A percentile compares a stretch with the other conserved stretches of the same genome.
Evolutionary conservation across 2,113 vertebrate species (phyloP).

Genomic region (Laticauda colubrina): DNA sequence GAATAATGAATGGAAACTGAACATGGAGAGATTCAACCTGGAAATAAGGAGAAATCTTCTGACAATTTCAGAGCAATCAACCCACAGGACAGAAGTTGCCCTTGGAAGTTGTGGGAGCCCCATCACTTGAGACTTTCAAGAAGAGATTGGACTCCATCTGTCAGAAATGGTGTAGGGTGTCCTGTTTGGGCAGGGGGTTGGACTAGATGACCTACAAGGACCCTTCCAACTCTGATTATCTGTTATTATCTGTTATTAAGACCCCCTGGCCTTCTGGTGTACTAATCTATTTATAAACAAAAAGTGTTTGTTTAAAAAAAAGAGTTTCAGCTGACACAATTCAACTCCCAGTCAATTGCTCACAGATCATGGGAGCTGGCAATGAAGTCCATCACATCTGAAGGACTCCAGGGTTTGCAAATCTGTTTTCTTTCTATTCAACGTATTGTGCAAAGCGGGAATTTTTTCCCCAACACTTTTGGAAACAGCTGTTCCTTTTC

Average conservation of each 20-base stretch:
- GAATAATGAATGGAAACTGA: no score
- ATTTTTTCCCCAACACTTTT: neutral
- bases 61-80: no score
- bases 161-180: no score
- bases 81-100: no score
- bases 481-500: neutral
- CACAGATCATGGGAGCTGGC: neutral
- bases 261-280: slow-evolving; percentile 74
- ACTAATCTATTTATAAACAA: slow-evolving; percentile 85
- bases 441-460: neutral
- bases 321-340: neutral
- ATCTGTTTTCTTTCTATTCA: neutral
- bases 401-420: neutral
- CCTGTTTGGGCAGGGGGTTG: neutral
- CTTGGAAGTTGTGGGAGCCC: no score
- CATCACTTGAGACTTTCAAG: no score
- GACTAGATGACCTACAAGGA: neutral
- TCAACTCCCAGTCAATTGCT: neutral
- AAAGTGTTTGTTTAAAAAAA: slow-evolving; percentile 73
- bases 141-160: no score
- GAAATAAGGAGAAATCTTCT: no score
- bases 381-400: neutral
- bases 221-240: no score
- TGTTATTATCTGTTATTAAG: neutral
- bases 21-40: no score